These are phyloP conservation scores for Heliothis peltigera DNA, from an alignment of 2,888 invertebrate species.

Conservation along the genomic window DNA sequence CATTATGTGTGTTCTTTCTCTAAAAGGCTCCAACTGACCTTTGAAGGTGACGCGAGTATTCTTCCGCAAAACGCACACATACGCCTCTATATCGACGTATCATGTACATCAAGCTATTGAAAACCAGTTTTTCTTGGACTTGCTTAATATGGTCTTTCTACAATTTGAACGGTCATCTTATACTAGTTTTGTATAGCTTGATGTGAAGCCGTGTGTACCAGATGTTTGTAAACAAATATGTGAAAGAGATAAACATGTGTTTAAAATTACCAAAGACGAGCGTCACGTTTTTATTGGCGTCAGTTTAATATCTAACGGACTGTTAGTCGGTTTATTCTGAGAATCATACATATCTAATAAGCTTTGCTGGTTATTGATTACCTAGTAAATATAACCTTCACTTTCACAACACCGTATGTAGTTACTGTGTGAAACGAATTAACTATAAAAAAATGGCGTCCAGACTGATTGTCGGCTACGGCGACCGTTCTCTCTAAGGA, in stretches of 20 bases:
- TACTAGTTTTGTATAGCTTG: too few relatives aligned
- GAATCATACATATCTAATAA: neutral
- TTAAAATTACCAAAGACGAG: conserved; percentile 20
- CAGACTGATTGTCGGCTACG: too few relatives aligned
- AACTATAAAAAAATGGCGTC: too few relatives aligned
- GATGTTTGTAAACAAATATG: conserved; percentile 31
- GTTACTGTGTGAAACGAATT: too few relatives aligned
- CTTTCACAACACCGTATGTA: too few relatives aligned
- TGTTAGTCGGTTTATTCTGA: neutral
- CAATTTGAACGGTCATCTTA: too few relatives aligned
- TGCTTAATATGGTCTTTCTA: too few relatives aligned
- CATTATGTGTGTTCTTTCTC: conserved; percentile 42
- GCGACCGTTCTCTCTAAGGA: too few relatives aligned
- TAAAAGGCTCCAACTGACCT: conserved; percentile 38
- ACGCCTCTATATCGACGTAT: conserved; percentile 16
- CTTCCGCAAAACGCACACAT: conserved; percentile 47
- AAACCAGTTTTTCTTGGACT: too few relatives aligned
- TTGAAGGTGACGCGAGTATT: conserved; percentile 40
- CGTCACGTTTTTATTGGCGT: neutral
- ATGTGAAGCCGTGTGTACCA: too few relatives aligned
- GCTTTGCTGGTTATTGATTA: conserved; percentile 4
- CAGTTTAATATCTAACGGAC: neutral
- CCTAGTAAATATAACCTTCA: neutral
- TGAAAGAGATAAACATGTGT: conserved; percentile 26
- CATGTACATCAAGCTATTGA: neutral